A percentile compares a stretch with the other conserved stretches of the same genome.
These are phyloP conservation scores for Dendrophyllia cribrosa DNA, from an alignment of 64 coral and sea anemone species.

Conservation along the genomic window DNA sequence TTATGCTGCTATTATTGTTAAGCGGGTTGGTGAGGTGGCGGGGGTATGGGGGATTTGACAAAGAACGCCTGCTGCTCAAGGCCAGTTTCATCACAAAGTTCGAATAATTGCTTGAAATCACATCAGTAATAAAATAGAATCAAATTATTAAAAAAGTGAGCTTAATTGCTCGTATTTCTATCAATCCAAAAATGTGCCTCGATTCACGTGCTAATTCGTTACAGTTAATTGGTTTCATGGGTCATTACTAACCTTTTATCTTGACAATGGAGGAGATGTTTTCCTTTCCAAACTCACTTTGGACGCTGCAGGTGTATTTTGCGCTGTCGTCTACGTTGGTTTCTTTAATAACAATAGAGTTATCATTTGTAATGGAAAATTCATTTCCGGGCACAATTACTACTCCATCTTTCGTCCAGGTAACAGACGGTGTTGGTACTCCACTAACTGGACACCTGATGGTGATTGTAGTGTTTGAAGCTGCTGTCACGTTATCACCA, in stretches of 20 bases:
- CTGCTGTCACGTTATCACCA: slow-evolving; percentile 52
- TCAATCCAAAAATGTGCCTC: no score
- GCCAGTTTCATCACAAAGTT: no score
- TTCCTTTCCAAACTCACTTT: slow-evolving; percentile 65
- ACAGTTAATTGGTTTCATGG: background rate
- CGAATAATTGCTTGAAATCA: no score
- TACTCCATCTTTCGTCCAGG: slow-evolving; percentile 39
- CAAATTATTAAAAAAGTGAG: no score
- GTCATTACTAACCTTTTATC: slow-evolving; percentile 68
- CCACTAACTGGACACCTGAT: slow-evolving; percentile 59
- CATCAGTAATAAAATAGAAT: no score
- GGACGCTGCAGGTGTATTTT: slow-evolving; percentile 63
- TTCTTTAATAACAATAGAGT: background rate
- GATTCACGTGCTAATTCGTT: no score
- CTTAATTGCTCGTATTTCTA: no score
- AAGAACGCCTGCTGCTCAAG: no score
- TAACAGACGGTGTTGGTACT: slow-evolving; percentile 56
- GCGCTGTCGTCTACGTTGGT: slow-evolving; percentile 30
- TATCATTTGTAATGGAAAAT: slow-evolving; percentile 18
- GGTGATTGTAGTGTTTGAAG: slow-evolving; percentile 64
- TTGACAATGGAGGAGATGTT: slow-evolving; percentile 38
- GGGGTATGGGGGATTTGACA: no score
- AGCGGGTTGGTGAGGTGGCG: no score
- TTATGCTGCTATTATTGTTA: no score
- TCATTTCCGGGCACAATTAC: background rate